Percentiles rank a stretch among this genome's conserved stretches.
Evolutionary conservation across 2,888 invertebrate species (phyloP).

Genomic region (Thecocarcelia acutangulata): DNA sequence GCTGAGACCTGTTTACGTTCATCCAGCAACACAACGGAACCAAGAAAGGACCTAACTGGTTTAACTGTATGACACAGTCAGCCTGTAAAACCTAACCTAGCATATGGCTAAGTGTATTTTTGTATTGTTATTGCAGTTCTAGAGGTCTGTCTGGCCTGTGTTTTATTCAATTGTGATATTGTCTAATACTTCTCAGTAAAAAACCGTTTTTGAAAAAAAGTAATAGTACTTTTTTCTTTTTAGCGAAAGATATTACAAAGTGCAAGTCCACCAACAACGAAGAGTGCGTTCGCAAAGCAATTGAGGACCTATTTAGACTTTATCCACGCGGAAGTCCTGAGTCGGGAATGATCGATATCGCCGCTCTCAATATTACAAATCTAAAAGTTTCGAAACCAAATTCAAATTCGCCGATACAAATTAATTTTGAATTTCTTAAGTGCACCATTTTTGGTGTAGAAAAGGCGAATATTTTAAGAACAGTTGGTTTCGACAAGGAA

Average conservation of each 20-base stretch:
- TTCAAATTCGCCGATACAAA: slow-evolving; percentile 68
- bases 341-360: slow-evolving; percentile 72
- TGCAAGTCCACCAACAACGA: slow-evolving; percentile 73
- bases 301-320: slow-evolving; percentile 70
- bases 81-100: too few species aligned
- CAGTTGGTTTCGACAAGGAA: slow-evolving; percentile 74
- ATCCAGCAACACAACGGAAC: too few species aligned
- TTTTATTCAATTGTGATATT: too few species aligned
- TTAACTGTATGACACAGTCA: too few species aligned
- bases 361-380: slow-evolving; percentile 70
- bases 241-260: slow-evolving; percentile 73
- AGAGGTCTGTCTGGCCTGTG: too few species aligned
- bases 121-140: too few species aligned
- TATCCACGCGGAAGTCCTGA: slow-evolving; percentile 74
- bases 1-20: too few species aligned
- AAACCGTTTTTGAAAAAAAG: neutral
- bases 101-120: too few species aligned
- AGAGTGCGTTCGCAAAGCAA: slow-evolving; percentile 72
- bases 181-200: too few species aligned
- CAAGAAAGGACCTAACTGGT: too few species aligned
- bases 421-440: slow-evolving; percentile 72
- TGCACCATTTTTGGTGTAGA: slow-evolving; percentile 73
- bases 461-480: slow-evolving; percentile 67
- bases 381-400: slow-evolving; percentile 70
- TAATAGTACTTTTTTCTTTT: neutral